Percentiles rank a stretch among this genome's conserved stretches.
These are phyloP conservation scores for Eurystomus glaucurus DNA, from an alignment of 2,797 vertebrate genomes.

Conservation along the genomic window DNA sequence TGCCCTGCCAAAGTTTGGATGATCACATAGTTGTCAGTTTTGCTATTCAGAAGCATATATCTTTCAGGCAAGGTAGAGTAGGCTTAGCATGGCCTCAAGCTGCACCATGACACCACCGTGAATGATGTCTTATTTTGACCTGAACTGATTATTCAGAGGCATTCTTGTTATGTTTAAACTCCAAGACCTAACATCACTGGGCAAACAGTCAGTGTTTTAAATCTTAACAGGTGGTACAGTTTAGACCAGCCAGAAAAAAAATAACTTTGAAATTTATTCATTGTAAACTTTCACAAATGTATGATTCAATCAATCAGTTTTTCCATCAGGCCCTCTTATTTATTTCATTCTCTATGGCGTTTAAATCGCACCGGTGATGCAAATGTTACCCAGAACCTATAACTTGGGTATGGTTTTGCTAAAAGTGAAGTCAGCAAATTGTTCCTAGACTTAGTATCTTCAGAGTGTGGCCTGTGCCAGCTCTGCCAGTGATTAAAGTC, in stretches of 20 bases:
- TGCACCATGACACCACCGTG: neutral
- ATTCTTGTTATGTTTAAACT: constrained; percentile 11
- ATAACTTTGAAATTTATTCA: neutral
- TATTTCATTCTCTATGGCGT: neutral
- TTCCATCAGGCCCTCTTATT: neutral
- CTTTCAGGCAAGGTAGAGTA: constrained; percentile 16
- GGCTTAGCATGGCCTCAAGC: neutral
- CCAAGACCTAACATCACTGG: neutral
- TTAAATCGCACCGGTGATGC: neutral
- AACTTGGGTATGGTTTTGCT: neutral
- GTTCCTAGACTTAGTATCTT: neutral
- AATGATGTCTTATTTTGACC: constrained; percentile 51
- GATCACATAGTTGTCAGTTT: constrained; percentile 44
- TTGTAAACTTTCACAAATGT: neutral
- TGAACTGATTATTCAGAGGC: constrained; percentile 46
- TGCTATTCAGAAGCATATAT: constrained; percentile 19
- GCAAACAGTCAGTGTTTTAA: neutral
- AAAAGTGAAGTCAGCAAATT: neutral
- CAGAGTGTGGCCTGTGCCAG: neutral
- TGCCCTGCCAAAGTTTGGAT: constrained; percentile 15
- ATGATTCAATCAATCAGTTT: neutral
- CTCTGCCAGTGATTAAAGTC: neutral
- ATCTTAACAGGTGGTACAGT: constrained; percentile 27
- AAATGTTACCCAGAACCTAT: neutral
- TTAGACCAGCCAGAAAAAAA: neutral